These are phyloP conservation scores for Ammodytes marinus DNA, from an alignment of 2,113 vertebrate genomes.

Conservation along the genomic window DNA sequence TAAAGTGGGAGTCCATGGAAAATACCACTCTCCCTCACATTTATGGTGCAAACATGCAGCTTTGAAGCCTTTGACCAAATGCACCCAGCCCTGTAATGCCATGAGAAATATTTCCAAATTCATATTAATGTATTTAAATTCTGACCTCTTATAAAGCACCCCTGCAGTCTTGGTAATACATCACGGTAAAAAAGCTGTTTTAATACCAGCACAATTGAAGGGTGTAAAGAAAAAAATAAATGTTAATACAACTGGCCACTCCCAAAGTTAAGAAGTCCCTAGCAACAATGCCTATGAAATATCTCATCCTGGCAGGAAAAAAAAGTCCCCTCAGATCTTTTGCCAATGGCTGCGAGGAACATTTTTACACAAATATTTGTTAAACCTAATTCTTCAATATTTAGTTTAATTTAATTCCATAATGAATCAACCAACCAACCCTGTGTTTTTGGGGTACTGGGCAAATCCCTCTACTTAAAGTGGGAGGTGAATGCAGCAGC, in stretches of 20 bases:
- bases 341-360: slow-evolving; percentile 53
- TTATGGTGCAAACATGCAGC: slow-evolving; percentile 68
- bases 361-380: slow-evolving; percentile 49
- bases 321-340: slow-evolving; percentile 66
- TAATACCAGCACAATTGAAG: slow-evolving; percentile 70
- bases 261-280: slow-evolving; percentile 70
- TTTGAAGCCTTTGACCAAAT: slow-evolving; percentile 65
- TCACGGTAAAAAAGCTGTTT: slow-evolving; percentile 73
- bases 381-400: slow-evolving; percentile 36
- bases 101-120: slow-evolving; percentile 81
- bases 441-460: slow-evolving; percentile 48
- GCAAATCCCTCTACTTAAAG: slow-evolving; percentile 61
- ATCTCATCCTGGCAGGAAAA: slow-evolving; percentile 57
- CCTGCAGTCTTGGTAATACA: slow-evolving; percentile 74
- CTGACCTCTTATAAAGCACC: slow-evolving; percentile 73
- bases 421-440: slow-evolving; percentile 41
- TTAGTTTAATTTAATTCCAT: slow-evolving; percentile 53
- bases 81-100: slow-evolving; percentile 57
- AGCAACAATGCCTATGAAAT: slow-evolving; percentile 69
- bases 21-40: slow-evolving; percentile 62
- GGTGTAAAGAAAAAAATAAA: slow-evolving; percentile 36
- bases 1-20: slow-evolving; percentile 75
- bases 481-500: slow-evolving; percentile 63
- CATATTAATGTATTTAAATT: slow-evolving; percentile 78
- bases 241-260: slow-evolving; percentile 66